These are phyloP conservation scores for Hapalemur alaotrensis DNA, from an alignment of 2,797 vertebrate species.

Conservation along the genomic window DNA sequence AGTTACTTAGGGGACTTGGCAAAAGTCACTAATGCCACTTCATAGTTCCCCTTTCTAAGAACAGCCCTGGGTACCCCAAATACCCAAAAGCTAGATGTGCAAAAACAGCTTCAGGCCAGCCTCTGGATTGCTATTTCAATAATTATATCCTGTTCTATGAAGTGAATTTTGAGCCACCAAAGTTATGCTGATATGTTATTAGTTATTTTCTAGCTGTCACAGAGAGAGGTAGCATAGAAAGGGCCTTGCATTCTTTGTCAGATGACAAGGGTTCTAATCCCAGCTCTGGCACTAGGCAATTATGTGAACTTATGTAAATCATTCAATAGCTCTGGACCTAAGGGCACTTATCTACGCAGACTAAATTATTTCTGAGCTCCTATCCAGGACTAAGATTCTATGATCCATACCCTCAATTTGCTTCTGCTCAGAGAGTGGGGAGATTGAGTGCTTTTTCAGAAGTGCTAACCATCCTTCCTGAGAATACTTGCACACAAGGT, in stretches of 20 bases:
- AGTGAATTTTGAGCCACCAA: constrained; percentile 22
- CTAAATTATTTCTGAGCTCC: constrained; percentile 60
- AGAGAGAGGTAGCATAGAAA: not conserved
- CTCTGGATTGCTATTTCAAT: not conserved
- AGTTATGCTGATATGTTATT: not conserved
- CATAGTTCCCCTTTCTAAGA: not conserved
- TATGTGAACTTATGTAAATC: constrained; percentile 57
- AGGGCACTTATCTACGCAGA: constrained; percentile 8
- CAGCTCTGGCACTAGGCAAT: constrained; percentile 61
- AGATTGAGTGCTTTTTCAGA: constrained; percentile 25
- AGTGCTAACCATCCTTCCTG: not conserved
- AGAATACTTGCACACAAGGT: constrained; percentile 15
- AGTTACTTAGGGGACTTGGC: not conserved
- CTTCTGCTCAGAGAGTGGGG: not conserved
- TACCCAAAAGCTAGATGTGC: not conserved
- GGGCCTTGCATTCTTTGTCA: not conserved
- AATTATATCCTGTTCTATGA: not conserved
- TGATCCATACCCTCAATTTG: constrained; percentile 54
- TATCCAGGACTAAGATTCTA: constrained; percentile 18
- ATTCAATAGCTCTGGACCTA: constrained; percentile 44
- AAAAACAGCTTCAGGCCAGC: not conserved
- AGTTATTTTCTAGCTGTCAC: not conserved
- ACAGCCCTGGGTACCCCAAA: not conserved
- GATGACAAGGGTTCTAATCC: constrained; percentile 56
- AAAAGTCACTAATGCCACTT: not conserved